Base-by-base conservation (phyloP, 92 coral and sea anemone species). In the Epizoanthus rinbou region DNA sequence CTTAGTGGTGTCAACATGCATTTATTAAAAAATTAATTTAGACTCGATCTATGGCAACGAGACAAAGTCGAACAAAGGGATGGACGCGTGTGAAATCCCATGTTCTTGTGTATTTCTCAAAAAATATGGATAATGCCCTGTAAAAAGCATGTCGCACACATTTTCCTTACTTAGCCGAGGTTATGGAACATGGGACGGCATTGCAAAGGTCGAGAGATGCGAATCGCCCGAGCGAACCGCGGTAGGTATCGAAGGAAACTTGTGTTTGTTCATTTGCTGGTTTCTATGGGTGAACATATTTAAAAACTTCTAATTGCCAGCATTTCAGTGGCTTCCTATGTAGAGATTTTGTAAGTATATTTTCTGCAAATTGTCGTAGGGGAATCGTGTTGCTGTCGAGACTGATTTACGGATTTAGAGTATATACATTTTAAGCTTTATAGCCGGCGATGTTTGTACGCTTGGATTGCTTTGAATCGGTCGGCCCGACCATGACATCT, bases 151-250 rank as follows among this genome's bases (percentile, higher is more conserved):
- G 82, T 62, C 82, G 43, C 18, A 82, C 52, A 91, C 95, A 93
- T 94, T 97, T 71, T 97, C 99, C 16, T 76, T 86, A 16, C 96
- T 97, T 24, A 92, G 97, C 84, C 98, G 89, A 73, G 99, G 99
- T 39, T 97, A 97, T 66, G 99, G 99, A 9, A 97, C 99, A 4
- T 97, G 92, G 87, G 95, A 97, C 33, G 99, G 99, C 31, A 94
- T 86, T 41, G 99, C 99, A 3, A 97, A 97, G 87, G 80, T 81
- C 59, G 99, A 97, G 68, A 73, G 89, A 33, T 91, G 85, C 62
- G 97, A 94, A 54, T 83, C 73, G 47, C 85, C 64, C 16, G 92
- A 78, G 10, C 85, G 75, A 57, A 67, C 54, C 76, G 50, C 69
- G 75, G 88, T 75, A 41, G 53, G 85, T 69, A 13, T 80, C 74